Evolutionary conservation across 2,888 invertebrate species (phyloP).

Genomic region (Drosophila kuntzei): DNA sequence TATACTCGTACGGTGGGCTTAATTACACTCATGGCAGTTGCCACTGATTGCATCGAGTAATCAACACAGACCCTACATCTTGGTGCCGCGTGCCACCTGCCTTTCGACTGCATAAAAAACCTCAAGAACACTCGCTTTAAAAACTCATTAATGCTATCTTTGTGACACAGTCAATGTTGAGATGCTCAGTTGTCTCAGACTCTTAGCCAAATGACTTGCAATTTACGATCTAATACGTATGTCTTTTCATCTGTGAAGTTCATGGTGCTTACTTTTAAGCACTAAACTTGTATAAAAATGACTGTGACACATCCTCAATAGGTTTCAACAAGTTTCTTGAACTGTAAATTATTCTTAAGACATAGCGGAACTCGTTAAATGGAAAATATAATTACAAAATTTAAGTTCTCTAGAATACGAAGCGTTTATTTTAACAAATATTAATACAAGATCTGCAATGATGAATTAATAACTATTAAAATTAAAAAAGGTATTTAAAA

Average conservation of each 20-base stretch:
- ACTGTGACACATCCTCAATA: conserved; percentile 42
- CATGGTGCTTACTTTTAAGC: conserved; percentile 23
- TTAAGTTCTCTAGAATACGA: no score
- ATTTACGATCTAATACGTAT: conserved; percentile 27
- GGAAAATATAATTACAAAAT: no score
- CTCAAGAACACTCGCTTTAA: conserved; percentile 52
- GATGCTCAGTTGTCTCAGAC: conserved; percentile 11
- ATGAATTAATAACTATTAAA: no score
- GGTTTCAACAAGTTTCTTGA: conserved; percentile 19
- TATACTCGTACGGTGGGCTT: conserved; percentile 47
- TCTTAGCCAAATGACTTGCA: conserved; percentile 49
- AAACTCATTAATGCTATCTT: conserved; percentile 59
- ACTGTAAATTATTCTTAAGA: conserved; percentile 27
- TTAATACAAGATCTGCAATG: no score
- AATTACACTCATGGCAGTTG: conserved; percentile 44
- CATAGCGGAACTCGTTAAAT: not conserved
- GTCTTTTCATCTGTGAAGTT: conserved; percentile 29
- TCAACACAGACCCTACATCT: conserved; percentile 30
- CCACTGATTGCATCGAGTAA: conserved; percentile 43
- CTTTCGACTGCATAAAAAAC: conserved; percentile 19
- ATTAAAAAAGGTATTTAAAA: no score
- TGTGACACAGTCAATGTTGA: conserved; percentile 31
- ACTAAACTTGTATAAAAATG: conserved; percentile 21
- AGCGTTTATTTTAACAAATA: no score
- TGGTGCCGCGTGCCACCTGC: conserved; percentile 32